Evolutionary conservation across 64 coral and sea anemone genomes (phyloP).

Genomic region (Pocillopora verrucosa): DNA sequence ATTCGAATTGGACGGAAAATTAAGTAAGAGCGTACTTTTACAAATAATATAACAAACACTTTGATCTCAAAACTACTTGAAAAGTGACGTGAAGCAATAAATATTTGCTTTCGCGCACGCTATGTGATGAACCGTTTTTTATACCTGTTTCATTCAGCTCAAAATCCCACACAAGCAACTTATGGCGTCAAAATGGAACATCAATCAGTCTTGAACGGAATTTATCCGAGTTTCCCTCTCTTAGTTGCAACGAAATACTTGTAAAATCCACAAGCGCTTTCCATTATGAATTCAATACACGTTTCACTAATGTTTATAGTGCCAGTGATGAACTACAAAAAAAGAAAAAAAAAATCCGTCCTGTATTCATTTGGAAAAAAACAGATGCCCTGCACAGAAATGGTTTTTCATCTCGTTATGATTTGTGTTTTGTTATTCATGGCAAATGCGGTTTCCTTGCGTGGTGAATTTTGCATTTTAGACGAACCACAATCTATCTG

Average conservation of each 20-base stretch:
- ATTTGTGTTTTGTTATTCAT: neutral
- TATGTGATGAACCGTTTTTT: neutral
- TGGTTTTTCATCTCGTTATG: neutral
- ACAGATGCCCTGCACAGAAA: neutral
- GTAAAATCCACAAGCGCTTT: too few species aligned
- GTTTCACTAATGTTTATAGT: too few species aligned
- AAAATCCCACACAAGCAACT: neutral
- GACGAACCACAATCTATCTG: neutral
- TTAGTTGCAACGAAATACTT: too few species aligned
- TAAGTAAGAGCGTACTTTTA: neutral
- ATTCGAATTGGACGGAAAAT: neutral
- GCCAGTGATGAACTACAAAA: too few species aligned
- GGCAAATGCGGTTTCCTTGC: neutral
- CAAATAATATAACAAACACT: neutral
- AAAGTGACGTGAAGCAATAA: neutral
- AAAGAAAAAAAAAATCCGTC: too few species aligned
- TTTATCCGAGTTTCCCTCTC: too few species aligned
- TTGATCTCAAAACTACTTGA: neutral
- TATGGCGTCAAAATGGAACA: neutral
- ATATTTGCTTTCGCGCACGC: neutral
- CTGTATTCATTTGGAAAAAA: neutral
- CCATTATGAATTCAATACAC: too few species aligned
- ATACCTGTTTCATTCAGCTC: neutral
- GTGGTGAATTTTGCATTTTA: neutral
- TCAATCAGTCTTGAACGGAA: too few species aligned